Evolutionary conservation across 2,888 invertebrate genomes (phyloP), one percentile per base, ranked within the genome.

Genomic region (Nemapogon koenigi): DNA sequence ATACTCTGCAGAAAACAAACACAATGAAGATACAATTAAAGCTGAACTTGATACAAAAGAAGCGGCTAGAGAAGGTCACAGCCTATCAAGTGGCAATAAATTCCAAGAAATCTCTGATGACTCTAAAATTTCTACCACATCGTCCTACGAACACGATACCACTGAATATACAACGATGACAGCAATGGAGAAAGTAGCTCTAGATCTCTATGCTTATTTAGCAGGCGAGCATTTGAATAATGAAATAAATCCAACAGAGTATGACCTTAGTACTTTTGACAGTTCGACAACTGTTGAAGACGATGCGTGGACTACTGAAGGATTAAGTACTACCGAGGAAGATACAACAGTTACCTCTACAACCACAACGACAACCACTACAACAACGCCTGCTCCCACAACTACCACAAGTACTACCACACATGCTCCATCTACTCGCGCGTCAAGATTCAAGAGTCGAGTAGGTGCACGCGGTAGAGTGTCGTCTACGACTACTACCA

Each of bases 131-230:
- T 70, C 73, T 3, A 72, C 73, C 2, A 75, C 71, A 0, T 13
- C 25, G 6, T 53, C 70, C 2, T 67, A 62, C 38, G 76, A 72
- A 37, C 69, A 69, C 43, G 76, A 76, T 10, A 76, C 76, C 4
- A 84, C 82, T 3, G 85, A 86, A 17, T 85, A 87, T 19, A 86
- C 86, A 1, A 83, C 83, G 7, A 83, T 85, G 62, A 83, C 85
- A 1, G 82, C 83, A 0, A 90, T 89, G 87, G 89, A 91, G 55
- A 91, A 91, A 68, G 89, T 89, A 0, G 92, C 91, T 8, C 72
- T 90, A 10, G 92, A 92, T 51, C 71, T 92, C 32, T 92, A 92
- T 54, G 92, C 92, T 1, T 89, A 91, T 50, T 75, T 90, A 35
- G 85, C 85, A 8, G 81, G 83, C 14, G 84, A 83, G 49, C 85